Conservation (phyloP, 1,140 invertebrate species). For the Ephestia elutella region DNA sequence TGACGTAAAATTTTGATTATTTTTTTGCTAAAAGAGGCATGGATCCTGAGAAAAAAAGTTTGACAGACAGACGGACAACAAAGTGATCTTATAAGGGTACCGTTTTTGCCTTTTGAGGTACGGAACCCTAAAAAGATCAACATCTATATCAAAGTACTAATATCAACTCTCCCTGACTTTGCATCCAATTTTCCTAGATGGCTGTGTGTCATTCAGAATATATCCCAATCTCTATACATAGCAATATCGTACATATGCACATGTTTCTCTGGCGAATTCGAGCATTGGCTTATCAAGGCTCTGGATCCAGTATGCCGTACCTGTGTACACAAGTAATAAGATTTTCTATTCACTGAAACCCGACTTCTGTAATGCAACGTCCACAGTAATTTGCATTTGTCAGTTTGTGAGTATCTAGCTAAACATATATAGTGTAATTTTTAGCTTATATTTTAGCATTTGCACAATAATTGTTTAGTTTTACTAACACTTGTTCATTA, state of each 20-base stretch:
- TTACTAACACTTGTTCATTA: too few species aligned
- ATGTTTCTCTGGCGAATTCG: constrained; percentile 21
- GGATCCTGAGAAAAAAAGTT: too few species aligned
- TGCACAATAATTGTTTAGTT: neutral
- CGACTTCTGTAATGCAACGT: neutral
- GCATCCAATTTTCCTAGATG: neutral
- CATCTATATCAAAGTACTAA: constrained; percentile 12
- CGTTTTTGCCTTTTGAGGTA: too few species aligned
- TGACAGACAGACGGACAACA: too few species aligned
- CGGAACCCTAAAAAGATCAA: constrained; percentile 8
- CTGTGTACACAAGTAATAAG: constrained; percentile 27
- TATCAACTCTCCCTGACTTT: neutral
- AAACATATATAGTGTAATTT: neutral
- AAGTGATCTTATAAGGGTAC: too few species aligned
- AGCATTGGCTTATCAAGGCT: constrained; percentile 23
- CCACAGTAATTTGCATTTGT: neutral
- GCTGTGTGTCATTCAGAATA: constrained; percentile 3
- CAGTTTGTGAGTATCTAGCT: neutral
- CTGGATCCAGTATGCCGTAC: constrained; percentile 18
- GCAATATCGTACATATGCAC: constrained; percentile 6
- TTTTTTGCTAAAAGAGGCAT: too few species aligned
- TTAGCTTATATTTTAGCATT: neutral
- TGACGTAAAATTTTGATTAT: too few species aligned
- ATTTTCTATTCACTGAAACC: constrained; percentile 19
- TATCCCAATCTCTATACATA: constrained; percentile 3